Conservation (phyloP, 2,888 invertebrate species). For the Andrena praecox region DNA sequence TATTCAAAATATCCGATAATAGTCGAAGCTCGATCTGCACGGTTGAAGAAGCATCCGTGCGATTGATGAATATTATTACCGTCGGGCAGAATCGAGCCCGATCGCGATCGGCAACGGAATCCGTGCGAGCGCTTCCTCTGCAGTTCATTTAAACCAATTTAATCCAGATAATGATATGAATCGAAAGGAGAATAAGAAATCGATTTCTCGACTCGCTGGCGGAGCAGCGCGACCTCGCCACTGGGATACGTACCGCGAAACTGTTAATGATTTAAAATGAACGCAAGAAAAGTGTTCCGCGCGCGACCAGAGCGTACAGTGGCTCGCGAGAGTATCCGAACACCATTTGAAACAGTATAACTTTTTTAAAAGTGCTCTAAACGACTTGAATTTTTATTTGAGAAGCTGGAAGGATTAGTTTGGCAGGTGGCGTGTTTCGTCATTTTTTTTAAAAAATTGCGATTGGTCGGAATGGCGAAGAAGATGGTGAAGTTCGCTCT, state of each 20-base stretch:
- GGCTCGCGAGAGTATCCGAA: too few species aligned
- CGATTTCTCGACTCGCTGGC: not conserved
- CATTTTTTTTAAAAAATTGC: too few species aligned
- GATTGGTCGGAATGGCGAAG: too few species aligned
- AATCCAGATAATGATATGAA: slow-evolving; percentile 11
- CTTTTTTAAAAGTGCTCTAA: too few species aligned
- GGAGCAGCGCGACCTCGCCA: not conserved
- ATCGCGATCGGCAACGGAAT: slow-evolving; percentile 13
- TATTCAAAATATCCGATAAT: slow-evolving; percentile 43
- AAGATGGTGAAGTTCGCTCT: too few species aligned
- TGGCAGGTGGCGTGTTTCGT: too few species aligned
- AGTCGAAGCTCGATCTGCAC: slow-evolving; percentile 1
- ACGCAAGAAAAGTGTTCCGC: too few species aligned
- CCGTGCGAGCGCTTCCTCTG: not conserved
- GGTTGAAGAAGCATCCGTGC: slow-evolving; percentile 19
- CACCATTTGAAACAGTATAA: too few species aligned
- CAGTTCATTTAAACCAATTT: slow-evolving; percentile 34
- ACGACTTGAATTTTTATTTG: too few species aligned
- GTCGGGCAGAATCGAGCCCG: slow-evolving; percentile 10
- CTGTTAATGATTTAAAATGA: too few species aligned
- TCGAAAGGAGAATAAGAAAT: not conserved
- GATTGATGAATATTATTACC: slow-evolving; percentile 40
- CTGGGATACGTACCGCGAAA: not conserved
- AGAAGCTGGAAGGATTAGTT: too few species aligned
- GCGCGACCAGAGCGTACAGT: too few species aligned